Conservation (phyloP, 2,797 vertebrate species). For the Pseudochaenichthys georgianus region DNA sequence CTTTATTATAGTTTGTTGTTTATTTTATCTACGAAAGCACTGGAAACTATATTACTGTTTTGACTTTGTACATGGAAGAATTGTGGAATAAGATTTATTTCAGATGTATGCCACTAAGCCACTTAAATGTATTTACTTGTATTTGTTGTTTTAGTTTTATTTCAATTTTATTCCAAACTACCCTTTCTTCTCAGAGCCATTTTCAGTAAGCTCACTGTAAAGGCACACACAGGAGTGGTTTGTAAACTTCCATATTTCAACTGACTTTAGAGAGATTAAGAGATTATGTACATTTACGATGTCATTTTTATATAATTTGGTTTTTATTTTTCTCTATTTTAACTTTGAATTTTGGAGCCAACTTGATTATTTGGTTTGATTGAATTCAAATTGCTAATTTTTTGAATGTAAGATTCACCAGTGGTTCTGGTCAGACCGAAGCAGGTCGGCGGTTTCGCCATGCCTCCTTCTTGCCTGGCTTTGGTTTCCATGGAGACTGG, state of each 20-base stretch:
- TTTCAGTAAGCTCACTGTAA: constrained; percentile 62
- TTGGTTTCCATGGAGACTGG: constrained; percentile 64
- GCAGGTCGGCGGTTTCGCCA: constrained; percentile 38
- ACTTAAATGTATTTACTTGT: constrained; percentile 84
- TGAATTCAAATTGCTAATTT: constrained; percentile 66
- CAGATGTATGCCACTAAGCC: constrained; percentile 83
- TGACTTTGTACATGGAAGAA: constrained; percentile 83
- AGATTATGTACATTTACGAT: constrained; percentile 76
- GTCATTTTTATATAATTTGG: constrained; percentile 82
- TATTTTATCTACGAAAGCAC: constrained; percentile 84
- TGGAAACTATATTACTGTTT: constrained; percentile 84
- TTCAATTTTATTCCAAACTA: constrained; percentile 74
- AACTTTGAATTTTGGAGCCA: constrained; percentile 61
- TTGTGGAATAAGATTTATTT: constrained; percentile 81
- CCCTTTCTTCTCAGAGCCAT: constrained; percentile 74
- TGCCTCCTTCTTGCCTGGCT: constrained; percentile 34
- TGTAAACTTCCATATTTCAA: constrained; percentile 69
- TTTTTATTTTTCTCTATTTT: constrained; percentile 69
- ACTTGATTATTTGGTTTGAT: constrained; percentile 74
- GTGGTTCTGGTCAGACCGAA: constrained; percentile 62
- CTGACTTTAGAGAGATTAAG: constrained; percentile 69
- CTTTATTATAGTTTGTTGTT: constrained; percentile 73
- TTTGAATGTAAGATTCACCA: constrained; percentile 79
- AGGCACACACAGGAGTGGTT: constrained; percentile 63
- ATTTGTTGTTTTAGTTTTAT: constrained; percentile 75